Evolutionary conservation across 2,797 vertebrate genomes (phyloP), one percentile per base, ranked within the genome.

Genomic region (Falco biarmicus): DNA sequence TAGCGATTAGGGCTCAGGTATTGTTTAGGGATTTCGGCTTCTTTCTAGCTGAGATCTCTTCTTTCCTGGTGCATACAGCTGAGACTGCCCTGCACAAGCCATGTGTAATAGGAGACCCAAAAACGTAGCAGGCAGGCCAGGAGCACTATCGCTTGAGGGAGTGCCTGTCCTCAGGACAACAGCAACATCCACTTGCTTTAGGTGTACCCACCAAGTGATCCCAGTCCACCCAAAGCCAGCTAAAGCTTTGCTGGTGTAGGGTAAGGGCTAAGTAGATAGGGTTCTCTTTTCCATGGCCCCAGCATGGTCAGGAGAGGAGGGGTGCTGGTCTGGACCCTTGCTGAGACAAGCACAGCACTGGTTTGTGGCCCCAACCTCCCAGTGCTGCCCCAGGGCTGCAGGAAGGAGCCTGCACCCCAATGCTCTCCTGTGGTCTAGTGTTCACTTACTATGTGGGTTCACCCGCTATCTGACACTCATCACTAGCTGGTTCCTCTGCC

Each of bases 21-120:
- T 70, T 87, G 89, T 96, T 83, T 74, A 61, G 78, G 64, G 70
- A 82, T 90, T 94, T 87, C 39, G 71, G 51, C 54, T 89, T 73
- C 57, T 79, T 84, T 92, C 57, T 60, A 59, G 50, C 43, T 31
- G n/a, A 75, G 60, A 59, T 69, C 65, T 56, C 80, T 65, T 84
- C 89, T 92, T 79, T 84, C 85, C 65, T 69, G 50, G 15, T 53
- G 26, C 7, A 5, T 25, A 53, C 24, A 60, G 54, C 81, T 76
- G 78, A 89, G 31, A 54, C 10, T 0, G 24, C 41, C 71, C 75
- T 69, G n/a, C 48, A 83, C 60, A 92, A 85, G 37, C 19, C 10
- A 2, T 9, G 11, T 78, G 51, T 77, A 66, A 87, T 32, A 25
- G 11, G 92, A 94, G 32, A 88, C 43, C 19, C 39, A 60, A 43